phyloP scores from a whole-genome alignment of 2,113 vertebrate genomes.

The Gasterosteus aculeatus region DNA sequence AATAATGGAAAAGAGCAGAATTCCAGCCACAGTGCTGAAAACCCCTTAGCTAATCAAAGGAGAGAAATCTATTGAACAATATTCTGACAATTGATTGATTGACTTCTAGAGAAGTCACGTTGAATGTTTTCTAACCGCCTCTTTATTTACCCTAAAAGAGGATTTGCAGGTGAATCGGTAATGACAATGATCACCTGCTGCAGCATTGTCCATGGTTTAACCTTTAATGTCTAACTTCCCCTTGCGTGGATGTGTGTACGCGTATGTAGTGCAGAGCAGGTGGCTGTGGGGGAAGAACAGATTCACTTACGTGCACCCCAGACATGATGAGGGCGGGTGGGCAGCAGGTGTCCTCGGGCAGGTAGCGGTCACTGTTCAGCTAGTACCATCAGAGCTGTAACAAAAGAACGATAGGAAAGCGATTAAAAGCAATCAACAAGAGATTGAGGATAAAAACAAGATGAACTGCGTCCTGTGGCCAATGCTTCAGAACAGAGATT shows the following conservation, averaged over 20 bases:
- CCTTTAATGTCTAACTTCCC: neutral
- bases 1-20: neutral
- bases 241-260: neutral
- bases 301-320: slow-evolving; percentile 75
- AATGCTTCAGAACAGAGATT: neutral
- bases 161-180: neutral
- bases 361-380: slow-evolving; percentile 72
- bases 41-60: neutral
- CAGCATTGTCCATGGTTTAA: neutral
- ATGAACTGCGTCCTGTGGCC: neutral
- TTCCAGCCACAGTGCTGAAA: neutral
- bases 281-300: neutral
- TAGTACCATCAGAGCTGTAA: slow-evolving; percentile 79
- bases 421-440: neutral
- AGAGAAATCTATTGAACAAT: neutral
- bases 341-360: slow-evolving; percentile 73
- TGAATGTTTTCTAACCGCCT: neutral
- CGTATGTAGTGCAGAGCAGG: neutral
- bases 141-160: neutral
- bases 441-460: neutral
- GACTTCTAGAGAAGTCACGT: neutral
- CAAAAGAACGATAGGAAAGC: neutral
- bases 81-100: neutral
- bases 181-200: neutral
- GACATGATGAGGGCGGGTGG: slow-evolving; percentile 75